These are phyloP conservation scores for Pasiphila rectangulata DNA, from an alignment of 2,888 invertebrate genomes.

Conservation along the genomic window DNA sequence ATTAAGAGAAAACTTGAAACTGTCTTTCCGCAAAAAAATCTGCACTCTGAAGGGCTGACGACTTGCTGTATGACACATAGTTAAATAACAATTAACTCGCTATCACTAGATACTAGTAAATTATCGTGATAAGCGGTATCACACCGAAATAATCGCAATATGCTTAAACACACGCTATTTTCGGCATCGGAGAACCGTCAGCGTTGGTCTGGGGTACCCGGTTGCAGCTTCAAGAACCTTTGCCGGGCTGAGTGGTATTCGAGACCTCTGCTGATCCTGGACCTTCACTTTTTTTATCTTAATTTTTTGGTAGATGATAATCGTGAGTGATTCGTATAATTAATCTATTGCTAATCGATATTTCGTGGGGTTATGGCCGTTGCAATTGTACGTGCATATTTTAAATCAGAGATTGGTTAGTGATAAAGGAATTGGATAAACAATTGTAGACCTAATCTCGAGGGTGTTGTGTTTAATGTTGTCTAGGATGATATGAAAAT, in stretches of 20 bases:
- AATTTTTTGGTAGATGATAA: constrained; percentile 55
- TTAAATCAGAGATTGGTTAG: background rate
- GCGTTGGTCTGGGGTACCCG: constrained; percentile 79
- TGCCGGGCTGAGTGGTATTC: constrained; percentile 74
- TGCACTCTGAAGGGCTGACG: background rate
- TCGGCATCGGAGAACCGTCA: constrained; percentile 66
- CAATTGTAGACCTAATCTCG: background rate
- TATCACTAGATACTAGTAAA: constrained; percentile 40
- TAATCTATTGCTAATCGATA: constrained; percentile 51
- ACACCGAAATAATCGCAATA: constrained; percentile 41
- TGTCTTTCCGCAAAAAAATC: background rate
- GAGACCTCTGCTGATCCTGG: constrained; percentile 82
- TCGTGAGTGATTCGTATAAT: constrained; percentile 71
- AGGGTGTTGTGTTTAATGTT: background rate
- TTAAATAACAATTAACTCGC: constrained; percentile 40
- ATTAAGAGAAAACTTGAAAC: too few relatives aligned
- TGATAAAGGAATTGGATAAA: background rate
- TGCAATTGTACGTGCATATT: background rate
- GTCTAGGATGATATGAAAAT: background rate
- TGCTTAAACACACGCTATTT: constrained; percentile 51
- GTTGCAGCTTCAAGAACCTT: constrained; percentile 51
- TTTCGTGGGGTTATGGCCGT: constrained; percentile 13
- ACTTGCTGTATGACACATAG: constrained; percentile 5
- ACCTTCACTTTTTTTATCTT: constrained; percentile 69
- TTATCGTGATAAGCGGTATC: constrained; percentile 60